phyloP scores from a whole-genome alignment of 2,113 vertebrate species.

The Syngnathus typhle region DNA sequence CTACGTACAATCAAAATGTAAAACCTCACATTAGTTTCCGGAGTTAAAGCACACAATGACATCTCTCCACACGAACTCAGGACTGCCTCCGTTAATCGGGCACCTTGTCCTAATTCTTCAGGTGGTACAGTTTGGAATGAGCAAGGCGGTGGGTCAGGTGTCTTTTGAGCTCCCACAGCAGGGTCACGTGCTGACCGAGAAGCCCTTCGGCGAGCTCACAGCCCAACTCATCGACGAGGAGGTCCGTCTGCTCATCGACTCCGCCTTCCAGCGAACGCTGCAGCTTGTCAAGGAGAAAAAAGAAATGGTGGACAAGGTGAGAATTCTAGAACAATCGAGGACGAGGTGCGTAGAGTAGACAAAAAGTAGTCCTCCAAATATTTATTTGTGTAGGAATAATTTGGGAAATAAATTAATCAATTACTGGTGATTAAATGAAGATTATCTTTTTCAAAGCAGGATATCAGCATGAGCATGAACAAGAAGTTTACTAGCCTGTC shows the following conservation, averaged over 20 bases:
- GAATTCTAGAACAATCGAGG: not conserved
- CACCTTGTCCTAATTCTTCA: constrained; percentile 18
- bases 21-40: not conserved
- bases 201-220: constrained; percentile 83
- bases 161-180: constrained; percentile 89
- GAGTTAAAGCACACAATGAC: not conserved
- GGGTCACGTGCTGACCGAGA: constrained; percentile 81
- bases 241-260: constrained; percentile 67
- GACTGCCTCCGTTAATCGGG: too few species aligned
- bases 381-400: not conserved
- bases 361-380: not conserved
- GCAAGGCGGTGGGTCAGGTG: constrained; percentile 86
- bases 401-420: too few species aligned
- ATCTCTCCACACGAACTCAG: not conserved
- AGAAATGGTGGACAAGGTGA: constrained; percentile 87
- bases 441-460: too few species aligned
- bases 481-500: too few species aligned
- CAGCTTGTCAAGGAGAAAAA: constrained; percentile 77
- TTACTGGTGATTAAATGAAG: too few species aligned
- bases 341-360: not conserved
- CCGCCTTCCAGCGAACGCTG: constrained; percentile 66
- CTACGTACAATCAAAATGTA: not conserved
- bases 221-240: constrained; percentile 74
- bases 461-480: too few species aligned
- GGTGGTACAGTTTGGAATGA: constrained; percentile 98